These are phyloP conservation scores for Festucalex cinctus DNA, from an alignment of 2,113 vertebrate genomes.

Conservation along the genomic window DNA sequence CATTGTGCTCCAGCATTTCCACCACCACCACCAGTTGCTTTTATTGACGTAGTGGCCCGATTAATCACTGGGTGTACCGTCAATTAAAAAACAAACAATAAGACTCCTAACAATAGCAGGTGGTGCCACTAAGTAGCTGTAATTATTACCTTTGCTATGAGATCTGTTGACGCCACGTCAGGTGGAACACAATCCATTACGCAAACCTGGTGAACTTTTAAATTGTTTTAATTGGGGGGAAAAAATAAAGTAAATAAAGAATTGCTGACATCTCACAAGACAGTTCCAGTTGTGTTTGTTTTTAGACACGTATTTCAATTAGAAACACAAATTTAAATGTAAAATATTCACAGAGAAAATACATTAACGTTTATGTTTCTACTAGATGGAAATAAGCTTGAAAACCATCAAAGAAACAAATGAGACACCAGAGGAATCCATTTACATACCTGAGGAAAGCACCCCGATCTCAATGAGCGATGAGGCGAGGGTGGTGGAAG, in stretches of 20 bases:
- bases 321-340: no score
- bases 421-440: neutral
- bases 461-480: neutral
- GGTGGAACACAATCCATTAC: neutral
- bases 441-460: neutral
- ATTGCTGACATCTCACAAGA: no score
- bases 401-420: neutral
- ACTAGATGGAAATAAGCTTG: constrained; percentile 16
- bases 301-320: no score
- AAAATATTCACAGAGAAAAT: no score
- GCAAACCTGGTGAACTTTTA: no score
- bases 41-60: neutral
- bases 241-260: no score
- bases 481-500: constrained; percentile 5
- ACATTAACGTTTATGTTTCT: neutral
- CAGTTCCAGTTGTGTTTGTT: no score
- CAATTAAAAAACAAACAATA: neutral
- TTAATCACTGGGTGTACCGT: neutral
- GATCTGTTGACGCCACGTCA: neutral
- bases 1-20: no score
- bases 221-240: no score
- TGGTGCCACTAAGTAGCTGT: neutral
- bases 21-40: neutral
- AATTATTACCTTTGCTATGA: neutral
- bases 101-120: neutral